Evolutionary conservation across 2,888 invertebrate genomes (phyloP), one percentile per base, ranked within the genome.

Genomic region (Serrognathus titanus): DNA sequence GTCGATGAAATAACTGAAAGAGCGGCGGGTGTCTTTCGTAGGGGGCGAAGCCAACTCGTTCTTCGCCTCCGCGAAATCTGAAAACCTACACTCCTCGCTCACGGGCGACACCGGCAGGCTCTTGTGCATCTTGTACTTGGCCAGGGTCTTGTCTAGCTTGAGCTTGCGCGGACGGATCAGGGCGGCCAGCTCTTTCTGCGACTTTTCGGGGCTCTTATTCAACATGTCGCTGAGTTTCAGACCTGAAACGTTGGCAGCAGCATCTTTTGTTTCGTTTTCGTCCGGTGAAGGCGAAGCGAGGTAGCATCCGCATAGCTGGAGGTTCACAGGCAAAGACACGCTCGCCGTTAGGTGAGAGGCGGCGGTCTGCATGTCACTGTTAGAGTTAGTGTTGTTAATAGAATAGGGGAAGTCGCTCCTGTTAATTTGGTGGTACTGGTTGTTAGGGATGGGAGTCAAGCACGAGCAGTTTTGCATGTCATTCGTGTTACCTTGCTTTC

Each of bases 31-130:
- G 40, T 53, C 51, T 13, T 53, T 55, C 47, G 58, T 53, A 1
- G 24, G 24, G 24, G 24, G 24, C 51, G 50, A 35, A n/a, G 8
- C 43, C 13, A n/a, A 20, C 31, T 54, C 51, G 2, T 58, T 51
- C 5, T 60, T 59, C 9, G 58, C 59, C 3, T 65, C 60, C 57
- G 69, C 75, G 60, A 71, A 77, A 66, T 78, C 79, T 0, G 75
- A 68, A 62, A 76, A 73, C 51, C 73, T 71, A 31, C 75, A 72
- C 68, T 91, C 90, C 70, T 92, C 92, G 51, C 87, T 89, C 0
- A 91, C 90, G 0, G 92, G 92, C 0, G 90, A 90, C 0, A 91
- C 90, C 0, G 91, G 91, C 63, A 92, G 85, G 3, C 90, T 90
- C 67, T 90, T 89, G 62, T 88, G 72, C 64, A 74, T 61, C 59